Percentiles rank a stretch among this genome's conserved stretches.
These are phyloP conservation scores for Gavialis gangeticus DNA, from an alignment of 2,113 vertebrate genomes.

Conservation along the genomic window DNA sequence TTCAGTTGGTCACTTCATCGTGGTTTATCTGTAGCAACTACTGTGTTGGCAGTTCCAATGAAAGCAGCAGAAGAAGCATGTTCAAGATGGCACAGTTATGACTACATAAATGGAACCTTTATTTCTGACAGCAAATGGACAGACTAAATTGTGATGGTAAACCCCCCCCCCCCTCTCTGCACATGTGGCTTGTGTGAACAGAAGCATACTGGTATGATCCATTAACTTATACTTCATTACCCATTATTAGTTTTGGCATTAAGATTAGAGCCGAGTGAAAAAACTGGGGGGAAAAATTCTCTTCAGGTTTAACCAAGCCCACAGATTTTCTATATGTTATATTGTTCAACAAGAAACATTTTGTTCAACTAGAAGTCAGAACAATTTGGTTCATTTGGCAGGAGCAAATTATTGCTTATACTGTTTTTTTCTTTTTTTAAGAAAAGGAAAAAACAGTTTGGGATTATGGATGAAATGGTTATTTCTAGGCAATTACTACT, in stretches of 20 bases:
- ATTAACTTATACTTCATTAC: conserved; percentile 46
- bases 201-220: conserved; percentile 21
- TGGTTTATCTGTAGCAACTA: conserved; percentile 23
- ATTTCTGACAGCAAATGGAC: conserved; percentile 52
- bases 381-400: neutral
- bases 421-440: too few species aligned
- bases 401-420: too few species aligned
- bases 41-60: neutral
- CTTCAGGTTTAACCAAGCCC: too few species aligned
- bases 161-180: neutral
- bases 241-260: conserved; percentile 21
- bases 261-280: neutral
- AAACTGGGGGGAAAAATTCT: too few species aligned
- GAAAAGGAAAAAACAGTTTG: neutral
- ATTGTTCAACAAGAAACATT: neutral
- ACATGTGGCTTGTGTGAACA: neutral
- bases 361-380: neutral
- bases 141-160: conserved; percentile 40
- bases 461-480: neutral
- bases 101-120: conserved; percentile 56
- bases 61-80: conserved; percentile 53
- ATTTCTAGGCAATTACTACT: neutral
- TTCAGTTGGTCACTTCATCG: neutral
- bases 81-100: conserved; percentile 32
- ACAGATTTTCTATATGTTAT: too few species aligned